Conservation (phyloP, 1,140 invertebrate genomes). For the Hylyphantes graminicola region DNA sequence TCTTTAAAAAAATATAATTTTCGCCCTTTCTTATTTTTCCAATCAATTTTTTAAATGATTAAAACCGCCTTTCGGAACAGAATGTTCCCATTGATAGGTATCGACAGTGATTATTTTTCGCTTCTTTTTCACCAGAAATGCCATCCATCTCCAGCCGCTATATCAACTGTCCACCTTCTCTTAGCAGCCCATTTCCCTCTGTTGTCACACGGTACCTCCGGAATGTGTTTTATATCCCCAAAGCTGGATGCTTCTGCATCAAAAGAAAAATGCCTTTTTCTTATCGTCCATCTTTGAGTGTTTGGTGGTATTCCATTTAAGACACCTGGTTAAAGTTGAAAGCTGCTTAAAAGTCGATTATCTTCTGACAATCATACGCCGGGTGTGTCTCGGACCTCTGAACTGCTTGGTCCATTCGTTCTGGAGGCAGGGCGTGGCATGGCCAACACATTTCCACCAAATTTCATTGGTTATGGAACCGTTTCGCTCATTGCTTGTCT, state of each 20-base stretch:
- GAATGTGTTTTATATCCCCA: slow-evolving; percentile 47
- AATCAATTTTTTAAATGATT: slow-evolving; percentile 43
- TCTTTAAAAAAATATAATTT: background rate
- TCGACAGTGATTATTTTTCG: slow-evolving; percentile 49
- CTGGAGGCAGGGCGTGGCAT: slow-evolving; percentile 33
- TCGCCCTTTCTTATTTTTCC: background rate
- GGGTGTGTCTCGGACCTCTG: slow-evolving; percentile 53
- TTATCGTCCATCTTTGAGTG: slow-evolving; percentile 59
- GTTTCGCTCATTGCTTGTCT: slow-evolving; percentile 44
- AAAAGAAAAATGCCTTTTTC: slow-evolving; percentile 59
- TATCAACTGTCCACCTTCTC: slow-evolving; percentile 49
- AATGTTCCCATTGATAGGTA: slow-evolving; percentile 55
- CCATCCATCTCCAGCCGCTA: slow-evolving; percentile 46
- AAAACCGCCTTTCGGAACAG: slow-evolving; percentile 23
- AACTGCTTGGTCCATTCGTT: slow-evolving; percentile 55
- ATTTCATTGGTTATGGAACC: slow-evolving; percentile 61
- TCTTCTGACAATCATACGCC: slow-evolving; percentile 56
- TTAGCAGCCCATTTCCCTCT: slow-evolving; percentile 28
- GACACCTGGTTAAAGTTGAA: slow-evolving; percentile 57
- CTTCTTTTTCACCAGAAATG: background rate
- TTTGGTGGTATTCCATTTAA: slow-evolving; percentile 59
- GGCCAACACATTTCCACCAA: slow-evolving; percentile 43
- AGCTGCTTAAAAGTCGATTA: slow-evolving; percentile 60
- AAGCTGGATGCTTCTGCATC: slow-evolving; percentile 43
- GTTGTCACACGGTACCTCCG: slow-evolving; percentile 52